Base-by-base conservation (phyloP, 2,888 invertebrate genomes). In the Yponomeuta plumbellus region DNA sequence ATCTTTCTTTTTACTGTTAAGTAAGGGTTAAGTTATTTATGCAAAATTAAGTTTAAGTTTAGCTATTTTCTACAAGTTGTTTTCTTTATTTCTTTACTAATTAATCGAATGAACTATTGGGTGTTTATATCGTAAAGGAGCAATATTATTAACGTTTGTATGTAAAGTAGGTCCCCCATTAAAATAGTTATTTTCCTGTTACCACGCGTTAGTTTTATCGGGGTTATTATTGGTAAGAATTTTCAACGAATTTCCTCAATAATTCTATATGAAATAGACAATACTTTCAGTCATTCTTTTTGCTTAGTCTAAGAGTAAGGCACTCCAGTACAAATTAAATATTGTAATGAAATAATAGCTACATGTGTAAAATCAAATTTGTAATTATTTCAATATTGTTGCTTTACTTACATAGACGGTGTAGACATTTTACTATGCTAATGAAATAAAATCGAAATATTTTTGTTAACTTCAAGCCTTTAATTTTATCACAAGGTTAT, bases 251-350 rank as follows among this genome's bases (percentile, higher is more conserved):
- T 13, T 52, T 52, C 17, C 17, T 17, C 4, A 52, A 52, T 52
- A 52, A 17, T 52, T 13, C 44, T 52, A 17, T 52, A 17, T 17
- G 17, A 52, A 52, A 52, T 52, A 52, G 44, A 52, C 44, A 52
- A 52, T 52, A 52, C 44, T 52, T 52, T 17, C 58, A 11, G 44
- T 20, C 44, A 65, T 62, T 66, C 65, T 65, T 69, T 70, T 70
- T 71, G 76, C 44, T 52, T 81, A 83, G 79, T 75, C 75, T 79
- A 77, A 76, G 75, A 78, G 44, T 76, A 77, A 78, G 20, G 85
- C 86, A 87, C 85, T 85, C 79, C 80, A 89, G 89, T 90, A 90
- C 89, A 90, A 89, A 89, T 79, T 75, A 76, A 79, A 75, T 71
- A 74, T 52, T 52, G 44, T 52, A 52, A 65, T 69, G 68, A 70